These are phyloP conservation scores for Lumbricus terrestris DNA, from an alignment of 2,888 invertebrate species.

Conservation along the genomic window DNA sequence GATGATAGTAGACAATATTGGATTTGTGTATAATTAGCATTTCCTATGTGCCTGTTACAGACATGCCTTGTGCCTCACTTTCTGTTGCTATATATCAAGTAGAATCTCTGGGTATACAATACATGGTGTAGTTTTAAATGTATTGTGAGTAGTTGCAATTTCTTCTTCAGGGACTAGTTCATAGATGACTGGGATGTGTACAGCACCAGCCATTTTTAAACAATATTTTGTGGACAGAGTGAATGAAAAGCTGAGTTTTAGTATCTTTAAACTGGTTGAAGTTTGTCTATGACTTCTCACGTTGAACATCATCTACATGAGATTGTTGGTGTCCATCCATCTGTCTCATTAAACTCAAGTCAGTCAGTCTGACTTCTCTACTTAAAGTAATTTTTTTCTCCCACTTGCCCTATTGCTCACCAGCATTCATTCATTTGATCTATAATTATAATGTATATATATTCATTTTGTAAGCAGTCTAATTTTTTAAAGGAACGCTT, in stretches of 20 bases:
- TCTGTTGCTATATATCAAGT: not conserved
- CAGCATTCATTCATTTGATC: too few relatives aligned
- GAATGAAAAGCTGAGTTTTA: not conserved
- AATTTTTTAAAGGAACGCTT: too few relatives aligned
- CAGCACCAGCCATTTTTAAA: not conserved
- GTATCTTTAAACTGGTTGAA: not conserved
- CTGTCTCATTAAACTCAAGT: too few relatives aligned
- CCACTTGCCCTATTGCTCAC: too few relatives aligned
- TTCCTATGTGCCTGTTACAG: not conserved
- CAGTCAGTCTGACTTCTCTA: too few relatives aligned
- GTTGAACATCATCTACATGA: too few relatives aligned
- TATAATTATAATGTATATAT: too few relatives aligned
- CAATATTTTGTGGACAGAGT: not conserved
- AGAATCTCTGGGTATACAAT: not conserved
- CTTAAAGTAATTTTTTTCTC: too few relatives aligned
- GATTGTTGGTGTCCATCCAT: too few relatives aligned
- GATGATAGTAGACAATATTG: not conserved
- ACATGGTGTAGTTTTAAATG: not conserved
- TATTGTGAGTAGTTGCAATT: not conserved
- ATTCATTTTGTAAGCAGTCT: too few relatives aligned
- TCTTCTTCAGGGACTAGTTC: not conserved
- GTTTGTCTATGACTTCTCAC: too few relatives aligned
- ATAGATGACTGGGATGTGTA: too few relatives aligned
- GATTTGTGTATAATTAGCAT: not conserved
- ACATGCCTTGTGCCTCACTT: not conserved